Base-by-base conservation (phyloP, 2,888 invertebrate species). In the Cheilosia scutellata region DNA sequence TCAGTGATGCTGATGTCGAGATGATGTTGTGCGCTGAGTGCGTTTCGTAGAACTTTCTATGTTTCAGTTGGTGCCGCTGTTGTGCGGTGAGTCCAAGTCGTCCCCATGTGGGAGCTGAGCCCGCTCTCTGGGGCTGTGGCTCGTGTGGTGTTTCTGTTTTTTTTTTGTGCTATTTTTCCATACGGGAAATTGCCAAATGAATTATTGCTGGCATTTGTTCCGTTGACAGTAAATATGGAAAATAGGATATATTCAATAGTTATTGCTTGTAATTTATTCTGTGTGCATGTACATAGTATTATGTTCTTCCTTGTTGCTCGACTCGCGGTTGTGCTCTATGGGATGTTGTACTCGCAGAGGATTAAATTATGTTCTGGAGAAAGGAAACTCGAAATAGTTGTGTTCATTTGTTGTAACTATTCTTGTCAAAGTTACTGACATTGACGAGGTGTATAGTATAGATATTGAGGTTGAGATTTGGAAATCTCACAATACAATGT, bases 191-290 rank as follows among this genome's bases (percentile, higher is more conserved):
- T 89, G 90, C 89, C 88, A 89, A 90, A 92, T 91, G 91, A 91
- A 89, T 92, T 91, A 91, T 91, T 91, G 90, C 90, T 90, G 91
- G 90, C 91, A 91, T 91, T 92, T 91, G 92, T 92, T 91, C 90
- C 90, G 92, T 91, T 91, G 91, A 92, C 91, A 92, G 92, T 91
- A 91, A 91, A 92, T 91, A 91, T 91, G 92, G 92, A 91, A 91
- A 91, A 92, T 91, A 86, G 86, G 86, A 86, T 86, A 86, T 80
- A 77, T 58, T 77, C 82, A 82, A 86, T 86, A 62, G 82, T 72
- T 68, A 86, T 82, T 76, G 82, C 76, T 72, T 86, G 86, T 86
- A 86, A 86, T 86, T 82, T 86, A 86, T 86, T 82, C 66, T 49
- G 37, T 58, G 20, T 6, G 44, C 44, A 62, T 58, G 20, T n/a